Conservation (phyloP, 2,113 vertebrate genomes). For the Crotalus horridus region DNA sequence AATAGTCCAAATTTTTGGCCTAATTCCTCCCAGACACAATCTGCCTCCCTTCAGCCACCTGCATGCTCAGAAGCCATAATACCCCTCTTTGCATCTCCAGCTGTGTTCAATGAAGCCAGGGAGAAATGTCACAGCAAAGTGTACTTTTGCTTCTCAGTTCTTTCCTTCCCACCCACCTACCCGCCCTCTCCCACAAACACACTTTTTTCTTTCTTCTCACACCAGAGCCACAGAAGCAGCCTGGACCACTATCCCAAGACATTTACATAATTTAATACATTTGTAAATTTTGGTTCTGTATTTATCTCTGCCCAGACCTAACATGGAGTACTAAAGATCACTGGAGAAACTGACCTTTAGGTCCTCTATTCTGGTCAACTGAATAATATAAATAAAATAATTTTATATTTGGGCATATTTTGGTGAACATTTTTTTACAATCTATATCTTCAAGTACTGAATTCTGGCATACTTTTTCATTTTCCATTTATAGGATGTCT, state of each 20-base stretch:
- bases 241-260: not conserved
- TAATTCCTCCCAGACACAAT: slow-evolving; percentile 59
- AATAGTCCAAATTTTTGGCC: slow-evolving; percentile 74
- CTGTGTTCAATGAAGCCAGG: slow-evolving; percentile 28
- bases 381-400: not conserved
- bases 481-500: not conserved
- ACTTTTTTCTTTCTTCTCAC: not conserved
- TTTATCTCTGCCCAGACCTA: not conserved
- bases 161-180: slow-evolving; percentile 4
- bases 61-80: slow-evolving; percentile 51
- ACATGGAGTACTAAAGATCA: not conserved
- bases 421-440: not conserved
- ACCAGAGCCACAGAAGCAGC: not conserved
- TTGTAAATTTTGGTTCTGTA: not conserved
- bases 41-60: slow-evolving; percentile 53
- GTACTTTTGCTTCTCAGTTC: slow-evolving; percentile 31
- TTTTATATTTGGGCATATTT: not conserved
- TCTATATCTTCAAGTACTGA: not conserved
- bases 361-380: not conserved
- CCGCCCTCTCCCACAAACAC: not conserved
- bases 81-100: slow-evolving; percentile 37
- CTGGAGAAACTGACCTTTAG: not conserved
- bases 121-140: slow-evolving; percentile 28
- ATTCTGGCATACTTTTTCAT: not conserved
- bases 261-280: not conserved